Evolutionary conservation across 2,888 invertebrate species (phyloP).

Genomic region (Hypomecis atomaria): DNA sequence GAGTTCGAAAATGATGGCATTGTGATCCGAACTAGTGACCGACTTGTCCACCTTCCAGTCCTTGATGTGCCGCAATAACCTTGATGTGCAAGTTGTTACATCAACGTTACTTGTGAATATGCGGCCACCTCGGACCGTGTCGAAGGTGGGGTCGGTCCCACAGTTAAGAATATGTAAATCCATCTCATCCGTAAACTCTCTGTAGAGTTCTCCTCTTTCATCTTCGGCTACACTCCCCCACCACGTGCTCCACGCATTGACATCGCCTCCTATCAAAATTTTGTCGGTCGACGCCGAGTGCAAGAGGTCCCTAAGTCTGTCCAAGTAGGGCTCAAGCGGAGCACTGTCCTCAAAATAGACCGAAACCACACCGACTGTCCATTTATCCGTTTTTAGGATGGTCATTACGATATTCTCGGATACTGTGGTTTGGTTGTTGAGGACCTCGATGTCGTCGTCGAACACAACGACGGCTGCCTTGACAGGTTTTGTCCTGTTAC

Average conservation of each 20-base stretch:
- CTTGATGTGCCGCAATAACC: not conserved
- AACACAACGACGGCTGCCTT: no score
- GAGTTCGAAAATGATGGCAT: no score
- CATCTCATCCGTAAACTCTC: no score
- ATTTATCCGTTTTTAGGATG: not conserved
- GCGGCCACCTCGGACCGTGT: no score
- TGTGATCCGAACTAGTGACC: no score
- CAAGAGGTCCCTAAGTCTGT: not conserved
- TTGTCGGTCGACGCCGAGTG: not conserved
- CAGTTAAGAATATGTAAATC: not conserved
- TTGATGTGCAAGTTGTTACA: not conserved
- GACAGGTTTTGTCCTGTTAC: no score
- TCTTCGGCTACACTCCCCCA: conserved; percentile 1
- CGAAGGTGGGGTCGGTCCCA: not conserved
- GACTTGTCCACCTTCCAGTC: conserved; percentile 3
- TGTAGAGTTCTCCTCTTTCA: not conserved
- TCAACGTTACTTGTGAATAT: no score
- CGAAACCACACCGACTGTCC: not conserved
- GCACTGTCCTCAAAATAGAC: conserved; percentile 1
- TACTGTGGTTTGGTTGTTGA: not conserved
- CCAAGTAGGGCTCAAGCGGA: not conserved
- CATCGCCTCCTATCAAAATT: not conserved
- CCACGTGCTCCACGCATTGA: conserved; percentile 7
- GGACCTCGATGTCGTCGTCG: no score
- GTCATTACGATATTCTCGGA: not conserved